These are phyloP conservation scores for Ophiodon elongatus DNA, from an alignment of 2,113 vertebrate genomes.

Conservation along the genomic window DNA sequence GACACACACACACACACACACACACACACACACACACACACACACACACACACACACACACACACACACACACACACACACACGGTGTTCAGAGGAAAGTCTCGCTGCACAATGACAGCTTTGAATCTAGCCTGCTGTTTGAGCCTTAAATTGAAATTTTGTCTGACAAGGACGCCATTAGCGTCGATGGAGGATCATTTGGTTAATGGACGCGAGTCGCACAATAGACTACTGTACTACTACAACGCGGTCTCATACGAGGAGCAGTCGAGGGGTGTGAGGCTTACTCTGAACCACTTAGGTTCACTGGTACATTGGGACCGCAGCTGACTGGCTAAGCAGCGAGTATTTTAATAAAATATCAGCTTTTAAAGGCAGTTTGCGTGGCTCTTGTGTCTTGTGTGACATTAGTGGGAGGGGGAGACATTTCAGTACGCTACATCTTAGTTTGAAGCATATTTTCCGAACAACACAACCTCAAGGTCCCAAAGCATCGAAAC, in stretches of 20 bases:
- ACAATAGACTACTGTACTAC: neutral
- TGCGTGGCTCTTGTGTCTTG: neutral
- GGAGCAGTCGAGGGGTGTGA: neutral
- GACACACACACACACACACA: slow-evolving; percentile 8
- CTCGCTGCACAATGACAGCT: slow-evolving; percentile 7
- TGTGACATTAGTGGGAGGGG: neutral
- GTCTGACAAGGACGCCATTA: slow-evolving; percentile 11
- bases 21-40: slow-evolving; percentile 1
- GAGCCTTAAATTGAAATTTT: slow-evolving; percentile 31
- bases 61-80: neutral
- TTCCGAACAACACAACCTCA: neutral
- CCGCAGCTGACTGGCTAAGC: neutral
- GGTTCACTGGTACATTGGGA: neutral
- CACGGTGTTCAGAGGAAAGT: slow-evolving; percentile 22
- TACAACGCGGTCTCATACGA: neutral
- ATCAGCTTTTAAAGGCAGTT: slow-evolving; percentile 8
- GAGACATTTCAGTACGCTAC: neutral
- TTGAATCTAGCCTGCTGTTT: slow-evolving; percentile 6
- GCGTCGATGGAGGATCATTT: neutral
- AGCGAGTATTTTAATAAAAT: slow-evolving; percentile 7
- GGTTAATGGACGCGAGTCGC: slow-evolving; percentile 10
- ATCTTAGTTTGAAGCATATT: neutral
- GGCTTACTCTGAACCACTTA: neutral
- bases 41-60: neutral
- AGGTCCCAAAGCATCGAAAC: neutral